phyloP scores from a whole-genome alignment of 2,888 invertebrate genomes.

The Tipula confusa region DNA sequence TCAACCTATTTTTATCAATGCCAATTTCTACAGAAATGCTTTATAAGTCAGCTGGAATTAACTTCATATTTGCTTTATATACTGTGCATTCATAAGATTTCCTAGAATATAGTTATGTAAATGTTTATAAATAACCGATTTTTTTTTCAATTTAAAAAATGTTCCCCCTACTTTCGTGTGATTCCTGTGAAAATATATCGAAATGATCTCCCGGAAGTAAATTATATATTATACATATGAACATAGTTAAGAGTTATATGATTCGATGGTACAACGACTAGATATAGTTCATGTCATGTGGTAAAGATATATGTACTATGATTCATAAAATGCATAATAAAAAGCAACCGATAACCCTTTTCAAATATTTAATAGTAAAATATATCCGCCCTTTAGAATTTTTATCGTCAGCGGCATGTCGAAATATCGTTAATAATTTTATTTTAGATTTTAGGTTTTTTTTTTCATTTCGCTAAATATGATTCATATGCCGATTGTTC shows the following conservation, averaged over 20 bases:
- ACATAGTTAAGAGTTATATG: not conserved
- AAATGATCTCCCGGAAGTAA: not conserved
- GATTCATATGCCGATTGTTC: not conserved
- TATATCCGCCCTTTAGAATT: not conserved
- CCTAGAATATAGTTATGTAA: not conserved
- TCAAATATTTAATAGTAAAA: not conserved
- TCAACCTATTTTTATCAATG: constrained; percentile 15
- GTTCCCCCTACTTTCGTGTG: not conserved
- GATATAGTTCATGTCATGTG: not conserved
- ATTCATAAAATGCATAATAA: not conserved
- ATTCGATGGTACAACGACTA: not conserved
- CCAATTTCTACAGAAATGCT: not conserved
- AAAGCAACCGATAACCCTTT: not conserved
- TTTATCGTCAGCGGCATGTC: not conserved
- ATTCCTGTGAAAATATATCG: not conserved
- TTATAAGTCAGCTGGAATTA: not conserved
- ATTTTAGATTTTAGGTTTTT: not conserved
- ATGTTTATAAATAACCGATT: not conserved
- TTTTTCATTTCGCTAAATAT: too few relatives aligned
- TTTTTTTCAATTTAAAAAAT: not conserved
- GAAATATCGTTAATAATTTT: not conserved
- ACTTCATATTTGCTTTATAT: not conserved
- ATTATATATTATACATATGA: not conserved
- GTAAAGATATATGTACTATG: not conserved
- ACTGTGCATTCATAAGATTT: not conserved